phyloP scores from a whole-genome alignment of 1,140 invertebrate genomes.

The Parasteatoda tepidariorum region DNA sequence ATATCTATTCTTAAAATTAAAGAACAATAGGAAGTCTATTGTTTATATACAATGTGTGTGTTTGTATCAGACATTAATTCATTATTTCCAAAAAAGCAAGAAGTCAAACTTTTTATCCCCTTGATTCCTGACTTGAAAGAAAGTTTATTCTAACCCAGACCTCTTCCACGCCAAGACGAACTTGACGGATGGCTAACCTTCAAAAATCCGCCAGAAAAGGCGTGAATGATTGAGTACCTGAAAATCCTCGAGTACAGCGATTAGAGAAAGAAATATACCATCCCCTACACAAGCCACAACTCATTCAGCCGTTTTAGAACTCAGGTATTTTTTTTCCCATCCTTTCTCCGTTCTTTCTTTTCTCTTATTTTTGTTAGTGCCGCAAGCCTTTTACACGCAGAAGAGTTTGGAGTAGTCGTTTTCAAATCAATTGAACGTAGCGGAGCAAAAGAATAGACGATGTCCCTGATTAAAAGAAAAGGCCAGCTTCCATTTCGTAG shows the following conservation, averaged over 20 bases:
- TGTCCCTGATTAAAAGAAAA: slow-evolving; percentile 20
- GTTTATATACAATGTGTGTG: no score
- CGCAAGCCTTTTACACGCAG: neutral
- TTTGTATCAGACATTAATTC: no score
- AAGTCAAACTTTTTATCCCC: no score
- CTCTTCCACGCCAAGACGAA: neutral
- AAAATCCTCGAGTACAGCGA: slow-evolving; percentile 1
- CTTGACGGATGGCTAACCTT: slow-evolving; percentile 3
- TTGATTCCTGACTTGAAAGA: no score
- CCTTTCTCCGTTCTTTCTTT: neutral
- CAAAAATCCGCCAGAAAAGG: neutral
- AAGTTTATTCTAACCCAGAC: no score
- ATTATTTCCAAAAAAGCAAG: no score
- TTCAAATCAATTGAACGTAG: slow-evolving; percentile 13
- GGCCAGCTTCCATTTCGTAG: neutral
- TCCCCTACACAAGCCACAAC: neutral
- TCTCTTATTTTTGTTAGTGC: neutral
- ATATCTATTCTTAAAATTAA: no score
- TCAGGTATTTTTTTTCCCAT: neutral
- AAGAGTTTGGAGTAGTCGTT: neutral
- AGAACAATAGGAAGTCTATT: no score
- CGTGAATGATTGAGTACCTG: slow-evolving; percentile 13
- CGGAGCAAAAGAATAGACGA: neutral
- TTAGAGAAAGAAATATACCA: neutral
- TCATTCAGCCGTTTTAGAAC: neutral